Evolutionary conservation across 2,113 vertebrate genomes (phyloP).

Genomic region (Nycticorax nycticorax): DNA sequence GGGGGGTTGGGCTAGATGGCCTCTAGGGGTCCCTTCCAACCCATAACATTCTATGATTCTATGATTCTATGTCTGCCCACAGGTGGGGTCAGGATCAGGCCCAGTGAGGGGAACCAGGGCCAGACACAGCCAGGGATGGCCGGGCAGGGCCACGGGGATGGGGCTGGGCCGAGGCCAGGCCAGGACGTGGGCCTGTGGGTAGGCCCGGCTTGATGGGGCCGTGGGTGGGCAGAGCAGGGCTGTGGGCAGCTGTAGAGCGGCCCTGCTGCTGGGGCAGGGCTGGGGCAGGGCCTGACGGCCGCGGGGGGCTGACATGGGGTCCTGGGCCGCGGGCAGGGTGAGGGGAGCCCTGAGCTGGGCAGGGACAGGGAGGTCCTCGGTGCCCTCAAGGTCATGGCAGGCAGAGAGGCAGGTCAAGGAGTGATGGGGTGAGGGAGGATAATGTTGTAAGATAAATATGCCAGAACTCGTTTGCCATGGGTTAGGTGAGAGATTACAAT

Average conservation of each 20-base stretch:
- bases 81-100: background rate
- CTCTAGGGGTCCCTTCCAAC: too few relatives aligned
- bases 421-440: background rate
- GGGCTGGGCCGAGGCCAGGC: background rate
- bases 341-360: background rate
- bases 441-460: background rate
- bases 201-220: accelerated
- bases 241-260: background rate
- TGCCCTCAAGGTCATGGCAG: background rate
- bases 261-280: background rate
- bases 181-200: accelerated
- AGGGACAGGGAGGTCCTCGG: background rate
- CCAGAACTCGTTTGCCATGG: background rate
- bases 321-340: accelerated
- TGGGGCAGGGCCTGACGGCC: background rate
- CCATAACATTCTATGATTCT: too few relatives aligned
- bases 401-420: background rate
- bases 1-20: too few relatives aligned
- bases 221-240: background rate
- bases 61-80: too few relatives aligned
- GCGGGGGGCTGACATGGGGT: accelerated
- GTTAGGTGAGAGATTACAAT: background rate
- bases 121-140: background rate
- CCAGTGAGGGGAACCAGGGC: background rate
- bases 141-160: accelerated